Evolutionary conservation across 2,797 vertebrate genomes (phyloP), one percentile per base, ranked within the genome.

Genomic region (Siniperca undulata): DNA sequence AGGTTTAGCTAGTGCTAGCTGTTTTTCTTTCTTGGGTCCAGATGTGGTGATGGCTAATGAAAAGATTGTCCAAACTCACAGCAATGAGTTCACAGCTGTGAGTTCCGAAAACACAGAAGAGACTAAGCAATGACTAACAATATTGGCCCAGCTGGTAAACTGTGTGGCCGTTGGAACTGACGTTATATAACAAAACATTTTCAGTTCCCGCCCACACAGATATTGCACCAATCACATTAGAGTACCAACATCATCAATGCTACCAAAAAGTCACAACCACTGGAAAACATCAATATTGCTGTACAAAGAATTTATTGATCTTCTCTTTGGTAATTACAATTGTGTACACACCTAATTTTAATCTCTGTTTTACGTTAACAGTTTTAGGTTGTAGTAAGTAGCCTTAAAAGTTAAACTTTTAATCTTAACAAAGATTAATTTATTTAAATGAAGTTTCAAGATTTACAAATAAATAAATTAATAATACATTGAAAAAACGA

Each of bases 391-490:
- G 38, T 38, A 38, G 38, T 38, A n/a, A 13, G 34, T 65, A 3
- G 38, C 8, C 4, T 1, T 40, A 11, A 20, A 66, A 36, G 30
- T 58, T 14, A n/a, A 20, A 40, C 10, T 9, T 24, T 30, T 30
- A 30, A 30, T 30, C 30, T 22, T 44, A 44, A 67, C 13, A 22
- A 50, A 48, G 20, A 59, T 61, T 13, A n/a, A n/a, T 30, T 30
- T 20, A 22, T 59, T 59, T 53, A 66, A 59, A 61, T 66, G 5
- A 42, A n/a, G 13, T 38, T 73, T 52, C 17, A 59, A n/a, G n/a
- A 67, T 48, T 22, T 36, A 30, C n/a, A 42, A 40, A 36, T 24
- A 73, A 88, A 68, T 93, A 80, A 74, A 86, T 62, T 78, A 52
- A 79, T 11, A 40, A 40, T 66, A 52, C 17, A 62, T 38, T 72